Percentiles rank a stretch among this genome's conserved stretches.
These are phyloP conservation scores for Mirounga angustirostris DNA, from an alignment of 2,113 vertebrate species.

Conservation along the genomic window DNA sequence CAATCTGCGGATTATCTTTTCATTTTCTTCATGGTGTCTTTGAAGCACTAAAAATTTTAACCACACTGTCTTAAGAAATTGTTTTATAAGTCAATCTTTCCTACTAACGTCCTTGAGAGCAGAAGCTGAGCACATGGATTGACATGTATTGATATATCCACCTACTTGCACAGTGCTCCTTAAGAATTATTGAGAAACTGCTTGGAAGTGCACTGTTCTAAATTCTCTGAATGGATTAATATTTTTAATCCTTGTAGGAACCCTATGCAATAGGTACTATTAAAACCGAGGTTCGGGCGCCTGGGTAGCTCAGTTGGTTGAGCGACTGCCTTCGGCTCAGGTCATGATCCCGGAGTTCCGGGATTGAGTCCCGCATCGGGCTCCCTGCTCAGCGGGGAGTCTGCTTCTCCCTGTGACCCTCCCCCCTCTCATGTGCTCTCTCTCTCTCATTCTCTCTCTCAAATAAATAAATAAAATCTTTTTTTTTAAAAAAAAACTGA, in stretches of 20 bases:
- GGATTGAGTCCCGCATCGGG: too few relatives aligned
- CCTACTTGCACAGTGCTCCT: background rate
- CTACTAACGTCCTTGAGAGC: background rate
- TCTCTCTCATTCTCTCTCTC: too few relatives aligned
- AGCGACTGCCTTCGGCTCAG: too few relatives aligned
- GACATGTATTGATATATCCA: background rate
- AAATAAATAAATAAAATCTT: too few relatives aligned
- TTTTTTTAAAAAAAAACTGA: background rate
- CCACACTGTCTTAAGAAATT: background rate
- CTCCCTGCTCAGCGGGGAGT: too few relatives aligned
- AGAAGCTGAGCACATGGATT: background rate
- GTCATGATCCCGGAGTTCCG: too few relatives aligned
- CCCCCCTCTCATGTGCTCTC: too few relatives aligned
- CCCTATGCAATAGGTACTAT: background rate
- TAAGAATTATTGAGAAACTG: background rate
- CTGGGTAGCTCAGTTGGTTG: too few relatives aligned
- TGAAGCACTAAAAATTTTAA: background rate
- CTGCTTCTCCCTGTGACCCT: too few relatives aligned
- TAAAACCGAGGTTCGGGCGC: background rate
- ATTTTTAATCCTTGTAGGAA: background rate
- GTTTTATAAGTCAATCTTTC: background rate
- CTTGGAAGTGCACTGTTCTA: background rate
- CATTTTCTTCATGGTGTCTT: background rate
- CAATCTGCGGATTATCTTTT: background rate
- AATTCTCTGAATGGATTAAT: background rate